Conservation (phyloP, 2,113 vertebrate species). For the Strigops habroptila region DNA sequence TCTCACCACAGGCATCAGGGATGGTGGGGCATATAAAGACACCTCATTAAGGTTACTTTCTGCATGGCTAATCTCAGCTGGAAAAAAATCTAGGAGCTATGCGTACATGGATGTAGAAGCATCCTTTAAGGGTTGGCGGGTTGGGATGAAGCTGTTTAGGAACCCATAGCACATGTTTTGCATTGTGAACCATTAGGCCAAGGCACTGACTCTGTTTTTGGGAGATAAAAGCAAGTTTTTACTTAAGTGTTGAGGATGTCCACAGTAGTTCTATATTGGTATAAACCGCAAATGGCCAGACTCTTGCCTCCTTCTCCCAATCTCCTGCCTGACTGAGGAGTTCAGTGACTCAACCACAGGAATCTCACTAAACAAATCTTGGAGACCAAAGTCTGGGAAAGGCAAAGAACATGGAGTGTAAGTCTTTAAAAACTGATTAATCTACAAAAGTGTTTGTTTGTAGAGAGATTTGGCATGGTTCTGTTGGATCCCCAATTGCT, state of each 20-base stretch:
- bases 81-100: not conserved
- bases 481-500: not conserved
- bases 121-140: not conserved
- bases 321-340: not conserved
- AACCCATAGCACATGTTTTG: not conserved
- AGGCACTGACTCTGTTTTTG: not conserved
- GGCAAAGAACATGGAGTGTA: not conserved
- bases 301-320: not conserved
- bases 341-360: not conserved
- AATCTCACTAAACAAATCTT: not conserved
- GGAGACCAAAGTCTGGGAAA: not conserved
- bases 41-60: not conserved
- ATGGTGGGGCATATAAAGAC: not conserved
- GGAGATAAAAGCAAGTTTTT: not conserved
- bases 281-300: not conserved
- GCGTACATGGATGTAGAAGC: not conserved
- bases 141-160: not conserved
- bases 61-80: not conserved
- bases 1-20: not conserved
- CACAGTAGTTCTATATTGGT: not conserved
- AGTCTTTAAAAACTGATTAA: not conserved
- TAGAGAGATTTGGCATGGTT: not conserved
- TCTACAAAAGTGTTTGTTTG: not conserved
- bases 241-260: not conserved
- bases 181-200: not conserved